phyloP scores from a whole-genome alignment of 2,797 vertebrate species.

The Phoeniculus purpureus region DNA sequence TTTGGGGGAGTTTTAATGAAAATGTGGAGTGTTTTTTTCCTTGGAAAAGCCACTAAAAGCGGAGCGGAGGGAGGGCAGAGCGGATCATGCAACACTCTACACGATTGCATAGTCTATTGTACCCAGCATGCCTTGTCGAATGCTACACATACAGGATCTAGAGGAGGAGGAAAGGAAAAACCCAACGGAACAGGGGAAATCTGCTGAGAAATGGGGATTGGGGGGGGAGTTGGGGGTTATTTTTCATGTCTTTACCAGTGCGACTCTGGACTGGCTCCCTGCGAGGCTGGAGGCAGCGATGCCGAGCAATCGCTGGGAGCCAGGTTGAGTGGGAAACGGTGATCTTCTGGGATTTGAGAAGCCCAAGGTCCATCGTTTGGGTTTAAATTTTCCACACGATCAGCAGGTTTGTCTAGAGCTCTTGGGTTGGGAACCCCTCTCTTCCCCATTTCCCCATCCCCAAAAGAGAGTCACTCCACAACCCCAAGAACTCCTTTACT shows the following conservation, averaged over 20 bases:
- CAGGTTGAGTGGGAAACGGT: not conserved
- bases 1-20: not conserved
- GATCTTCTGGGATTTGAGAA: conserved; percentile 22
- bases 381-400: not conserved
- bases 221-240: not conserved
- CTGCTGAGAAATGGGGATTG: conserved; percentile 57
- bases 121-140: conserved; percentile 92
- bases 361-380: conserved; percentile 18
- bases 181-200: conserved; percentile 65
- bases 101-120: conserved; percentile 92
- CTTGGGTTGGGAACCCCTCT: not conserved
- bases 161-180: conserved; percentile 57
- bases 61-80: conserved; percentile 75
- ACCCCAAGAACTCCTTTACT: not conserved
- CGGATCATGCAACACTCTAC: conserved; percentile 90
- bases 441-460: not conserved
- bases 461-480: not conserved
- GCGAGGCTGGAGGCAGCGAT: not conserved
- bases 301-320: not conserved
- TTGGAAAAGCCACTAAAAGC: conserved; percentile 88
- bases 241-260: not conserved
- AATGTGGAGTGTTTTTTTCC: not conserved
- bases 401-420: not conserved
- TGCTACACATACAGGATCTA: conserved; percentile 86
- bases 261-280: not conserved